These are phyloP conservation scores for Patiria miniata DNA, from an alignment of 35 echinoderm and acorn worm species.

Conservation along the genomic window DNA sequence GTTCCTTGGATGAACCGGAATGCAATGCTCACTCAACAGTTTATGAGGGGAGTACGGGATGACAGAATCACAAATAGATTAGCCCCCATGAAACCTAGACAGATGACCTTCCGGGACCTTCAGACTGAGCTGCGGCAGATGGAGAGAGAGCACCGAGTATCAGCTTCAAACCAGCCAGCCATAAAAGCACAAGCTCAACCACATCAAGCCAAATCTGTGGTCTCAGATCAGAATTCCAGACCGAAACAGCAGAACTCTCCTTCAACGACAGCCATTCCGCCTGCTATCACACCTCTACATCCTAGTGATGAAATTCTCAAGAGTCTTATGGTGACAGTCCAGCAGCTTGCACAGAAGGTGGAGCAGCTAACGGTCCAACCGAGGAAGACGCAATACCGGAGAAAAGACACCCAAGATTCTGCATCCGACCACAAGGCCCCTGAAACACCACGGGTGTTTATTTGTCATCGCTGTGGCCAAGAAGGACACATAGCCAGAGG, in stretches of 20 bases:
- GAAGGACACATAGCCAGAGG: slow-evolving; percentile 11
- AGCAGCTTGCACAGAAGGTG: background rate
- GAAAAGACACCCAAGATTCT: background rate
- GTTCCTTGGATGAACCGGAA: background rate
- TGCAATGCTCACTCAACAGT: background rate
- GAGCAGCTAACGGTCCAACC: background rate
- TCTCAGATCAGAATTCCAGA: too few species aligned
- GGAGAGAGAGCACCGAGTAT: background rate
- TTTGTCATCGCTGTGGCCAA: too few species aligned
- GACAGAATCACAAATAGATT: background rate
- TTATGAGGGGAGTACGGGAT: slow-evolving; percentile 2
- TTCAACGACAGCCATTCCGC: background rate
- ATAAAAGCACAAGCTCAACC: background rate
- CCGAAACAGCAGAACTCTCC: background rate
- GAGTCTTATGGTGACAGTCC: background rate
- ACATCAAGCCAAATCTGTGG: background rate
- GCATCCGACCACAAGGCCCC: background rate
- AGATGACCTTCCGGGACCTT: slow-evolving; percentile 4
- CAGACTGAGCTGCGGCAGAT: background rate
- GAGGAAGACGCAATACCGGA: background rate
- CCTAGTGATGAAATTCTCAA: background rate
- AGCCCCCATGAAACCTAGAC: background rate
- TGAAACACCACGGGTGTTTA: background rate
- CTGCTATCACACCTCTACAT: background rate
- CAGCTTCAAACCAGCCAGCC: too few species aligned